Evolutionary conservation across 1,140 invertebrate species (phyloP).

Genomic region (Anadara kagoshimensis): DNA sequence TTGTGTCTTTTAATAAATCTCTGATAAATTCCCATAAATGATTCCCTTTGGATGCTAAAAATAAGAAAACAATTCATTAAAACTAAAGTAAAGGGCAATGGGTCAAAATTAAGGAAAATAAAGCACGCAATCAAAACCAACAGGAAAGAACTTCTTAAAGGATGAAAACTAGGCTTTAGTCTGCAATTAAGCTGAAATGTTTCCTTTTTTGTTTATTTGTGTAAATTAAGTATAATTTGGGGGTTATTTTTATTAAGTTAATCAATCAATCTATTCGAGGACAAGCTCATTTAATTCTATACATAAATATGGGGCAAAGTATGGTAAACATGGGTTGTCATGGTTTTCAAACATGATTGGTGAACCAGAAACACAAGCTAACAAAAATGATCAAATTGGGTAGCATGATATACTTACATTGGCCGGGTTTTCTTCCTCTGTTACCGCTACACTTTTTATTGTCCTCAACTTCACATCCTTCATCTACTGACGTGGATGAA

Average conservation of each 20-base stretch:
- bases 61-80: no score
- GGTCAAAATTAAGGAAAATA: no score
- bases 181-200: no score
- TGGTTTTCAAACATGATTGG: background rate
- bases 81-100: no score
- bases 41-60: slow-evolving; percentile 58
- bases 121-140: no score
- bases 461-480: background rate
- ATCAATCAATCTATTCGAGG: slow-evolving; percentile 1
- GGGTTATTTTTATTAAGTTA: background rate
- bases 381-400: background rate
- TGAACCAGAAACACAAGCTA: no score
- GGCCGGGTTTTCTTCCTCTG: slow-evolving; percentile 46
- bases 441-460: slow-evolving; percentile 20
- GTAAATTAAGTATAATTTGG: background rate
- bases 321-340: background rate
- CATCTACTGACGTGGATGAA: slow-evolving; percentile 2
- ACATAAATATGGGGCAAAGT: background rate
- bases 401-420: slow-evolving; percentile 29
- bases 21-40: slow-evolving; percentile 71
- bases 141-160: no score
- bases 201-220: no score
- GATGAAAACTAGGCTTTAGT: no score
- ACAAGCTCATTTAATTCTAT: background rate
- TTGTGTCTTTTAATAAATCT: slow-evolving; percentile 62